A percentile compares a stretch with the other conserved stretches of the same genome.
Evolutionary conservation across 2,113 vertebrate genomes (phyloP).

Genomic region (Columbina picui): DNA sequence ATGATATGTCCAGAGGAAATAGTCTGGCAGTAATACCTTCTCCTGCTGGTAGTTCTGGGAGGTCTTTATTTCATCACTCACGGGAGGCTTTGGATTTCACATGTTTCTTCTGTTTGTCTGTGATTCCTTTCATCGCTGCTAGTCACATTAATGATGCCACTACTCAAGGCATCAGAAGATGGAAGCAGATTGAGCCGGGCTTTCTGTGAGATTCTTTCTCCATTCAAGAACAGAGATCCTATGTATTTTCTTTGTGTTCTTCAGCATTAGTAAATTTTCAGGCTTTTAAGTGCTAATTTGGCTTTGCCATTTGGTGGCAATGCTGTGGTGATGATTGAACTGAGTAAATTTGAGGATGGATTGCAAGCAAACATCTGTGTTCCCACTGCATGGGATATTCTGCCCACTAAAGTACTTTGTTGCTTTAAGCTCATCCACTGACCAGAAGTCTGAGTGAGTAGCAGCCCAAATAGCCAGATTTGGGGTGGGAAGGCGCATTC

Average conservation of each 20-base stretch:
- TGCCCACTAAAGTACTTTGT: background rate
- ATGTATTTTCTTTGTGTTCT: background rate
- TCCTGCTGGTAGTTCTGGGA: background rate
- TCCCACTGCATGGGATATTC: background rate
- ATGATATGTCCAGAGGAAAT: background rate
- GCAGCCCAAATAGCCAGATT: background rate
- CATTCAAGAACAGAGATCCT: background rate
- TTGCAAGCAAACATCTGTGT: background rate
- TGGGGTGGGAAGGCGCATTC: background rate
- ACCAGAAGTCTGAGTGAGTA: background rate
- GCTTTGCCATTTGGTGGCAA: slow-evolving; percentile 14
- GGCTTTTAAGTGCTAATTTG: background rate
- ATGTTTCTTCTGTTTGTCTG: background rate
- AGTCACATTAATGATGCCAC: background rate
- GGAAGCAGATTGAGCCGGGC: background rate
- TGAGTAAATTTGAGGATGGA: background rate
- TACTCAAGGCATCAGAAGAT: background rate
- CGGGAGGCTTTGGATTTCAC: background rate
- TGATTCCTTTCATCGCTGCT: background rate
- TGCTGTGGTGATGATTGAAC: background rate
- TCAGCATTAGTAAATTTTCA: background rate
- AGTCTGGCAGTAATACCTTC: background rate
- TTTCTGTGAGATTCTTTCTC: background rate
- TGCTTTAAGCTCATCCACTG: background rate
- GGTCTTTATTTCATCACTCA: slow-evolving; percentile 15